These are phyloP conservation scores for Metacarcinus magister DNA, from an alignment of 2,888 invertebrate genomes.

Conservation along the genomic window DNA sequence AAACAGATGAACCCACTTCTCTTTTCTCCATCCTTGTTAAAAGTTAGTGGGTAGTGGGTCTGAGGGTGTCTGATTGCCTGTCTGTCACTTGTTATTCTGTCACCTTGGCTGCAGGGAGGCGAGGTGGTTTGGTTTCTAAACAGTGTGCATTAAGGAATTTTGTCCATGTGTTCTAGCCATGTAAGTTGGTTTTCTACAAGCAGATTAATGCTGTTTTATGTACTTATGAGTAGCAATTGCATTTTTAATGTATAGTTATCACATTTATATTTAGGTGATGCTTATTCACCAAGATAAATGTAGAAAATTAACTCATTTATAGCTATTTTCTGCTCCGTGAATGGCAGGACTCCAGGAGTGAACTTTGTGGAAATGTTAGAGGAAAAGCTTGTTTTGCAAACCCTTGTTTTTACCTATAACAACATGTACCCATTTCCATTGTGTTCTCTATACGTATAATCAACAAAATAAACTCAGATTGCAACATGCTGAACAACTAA, in stretches of 20 bases:
- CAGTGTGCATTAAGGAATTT: neutral
- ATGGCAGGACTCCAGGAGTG: neutral
- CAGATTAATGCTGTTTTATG: conserved; percentile 22
- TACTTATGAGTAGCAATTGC: conserved; percentile 35
- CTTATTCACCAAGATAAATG: neutral
- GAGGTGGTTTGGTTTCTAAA: neutral
- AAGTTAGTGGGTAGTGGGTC: neutral
- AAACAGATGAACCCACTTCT: neutral
- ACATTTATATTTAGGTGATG: conserved; percentile 8
- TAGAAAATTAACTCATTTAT: neutral
- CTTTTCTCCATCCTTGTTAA: neutral
- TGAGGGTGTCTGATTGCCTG: neutral
- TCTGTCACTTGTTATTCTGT: neutral
- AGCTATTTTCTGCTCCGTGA: neutral
- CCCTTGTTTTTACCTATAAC: neutral
- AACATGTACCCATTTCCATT: neutral
- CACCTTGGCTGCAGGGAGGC: neutral
- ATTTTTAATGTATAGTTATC: conserved; percentile 22
- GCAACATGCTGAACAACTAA: neutral
- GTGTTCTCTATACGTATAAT: neutral
- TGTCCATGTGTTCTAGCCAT: neutral
- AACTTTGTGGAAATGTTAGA: neutral
- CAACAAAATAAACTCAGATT: neutral
- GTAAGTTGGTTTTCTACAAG: conserved; percentile 19
- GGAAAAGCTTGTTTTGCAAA: neutral